Percentiles rank a stretch among this genome's conserved stretches.
Evolutionary conservation across 2,113 vertebrate genomes (phyloP).

Genomic region (Corythornis vintsioides): DNA sequence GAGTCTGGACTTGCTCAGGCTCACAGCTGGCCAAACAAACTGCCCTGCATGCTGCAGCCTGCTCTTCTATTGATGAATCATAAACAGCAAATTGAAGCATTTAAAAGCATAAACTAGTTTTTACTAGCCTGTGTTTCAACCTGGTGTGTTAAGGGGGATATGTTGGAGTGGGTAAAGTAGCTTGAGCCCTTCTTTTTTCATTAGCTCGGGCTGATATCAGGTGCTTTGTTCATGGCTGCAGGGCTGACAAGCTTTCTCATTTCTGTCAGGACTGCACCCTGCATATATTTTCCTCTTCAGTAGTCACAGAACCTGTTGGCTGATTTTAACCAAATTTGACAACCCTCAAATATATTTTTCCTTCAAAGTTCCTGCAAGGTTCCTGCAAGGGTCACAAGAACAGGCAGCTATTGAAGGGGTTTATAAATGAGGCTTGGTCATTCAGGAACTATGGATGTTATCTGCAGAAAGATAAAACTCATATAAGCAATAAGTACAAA

Average conservation of each 20-base stretch:
- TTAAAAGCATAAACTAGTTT: constrained; percentile 46
- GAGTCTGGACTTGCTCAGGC: constrained; percentile 60
- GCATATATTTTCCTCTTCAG: constrained; percentile 19
- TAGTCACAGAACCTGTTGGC: neutral
- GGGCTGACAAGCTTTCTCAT: constrained; percentile 1
- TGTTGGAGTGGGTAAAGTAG: neutral
- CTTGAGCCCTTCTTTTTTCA: neutral
- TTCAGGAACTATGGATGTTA: neutral
- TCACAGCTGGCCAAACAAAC: constrained; percentile 61
- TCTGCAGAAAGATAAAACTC: neutral
- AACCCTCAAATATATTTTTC: neutral
- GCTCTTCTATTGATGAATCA: constrained; percentile 46
- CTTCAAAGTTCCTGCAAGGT: neutral
- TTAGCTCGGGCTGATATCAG: neutral
- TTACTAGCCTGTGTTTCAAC: neutral
- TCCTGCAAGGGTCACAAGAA: neutral
- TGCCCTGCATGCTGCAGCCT: constrained; percentile 8
- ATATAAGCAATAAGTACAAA: neutral
- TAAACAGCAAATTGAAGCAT: neutral
- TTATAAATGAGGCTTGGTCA: neutral
- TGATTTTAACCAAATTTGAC: constrained; percentile 26
- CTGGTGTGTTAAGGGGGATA: neutral
- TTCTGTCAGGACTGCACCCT: neutral
- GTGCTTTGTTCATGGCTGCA: neutral
- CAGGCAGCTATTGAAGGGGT: neutral